Evolutionary conservation across 2,113 vertebrate species (phyloP), one percentile per base, ranked within the genome.

Genomic region (Rhagologus leucostigma): DNA sequence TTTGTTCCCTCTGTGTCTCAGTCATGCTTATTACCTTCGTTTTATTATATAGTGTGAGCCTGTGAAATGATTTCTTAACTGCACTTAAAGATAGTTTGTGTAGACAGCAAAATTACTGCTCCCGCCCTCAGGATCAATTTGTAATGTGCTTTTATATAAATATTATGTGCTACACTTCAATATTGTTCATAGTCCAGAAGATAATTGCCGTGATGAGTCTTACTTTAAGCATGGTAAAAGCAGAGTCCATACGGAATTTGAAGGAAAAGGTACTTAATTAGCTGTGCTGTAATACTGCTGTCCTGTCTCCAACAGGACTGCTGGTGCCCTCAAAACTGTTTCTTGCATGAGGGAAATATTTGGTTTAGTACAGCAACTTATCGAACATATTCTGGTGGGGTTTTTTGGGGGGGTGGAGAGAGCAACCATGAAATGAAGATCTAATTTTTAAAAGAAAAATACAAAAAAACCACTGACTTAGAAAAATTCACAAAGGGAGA

Each of bases 1-100:
- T 96, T 96, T 96, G 62, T 96, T 96, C 95, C 90, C 83, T 96
- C 83, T 93, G 76, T 96, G 90, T 86, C 90, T 93, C 92, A 86
- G 92, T 93, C 93, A 93, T 89, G 89, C 90, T 87, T 96, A 95
- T 97, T 96, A 95, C 84, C 77, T 93, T 96, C 77, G 95, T 95
- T 93, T 96, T 95, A 95, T 97, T 93, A 89, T 74, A 76, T 95
- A 86, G 76, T 89, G 84, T 32, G 67, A 94, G 92, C 50, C 71
- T 93, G 49, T 90, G 82, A 96, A 95, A 96, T 91, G 74, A 94
- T 93, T 94, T 94, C 95, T 91, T 88, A 95, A 91, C 92, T 92
- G 87, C 89, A 80, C 57, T 97, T 97, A 87, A 87, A 90, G 64
- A 81, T 90, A 93, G 92, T 93, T 93, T 96, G 91, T 94, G 59